Conservation (phyloP, 2,113 vertebrate species). For the Sylvia atricapilla region DNA sequence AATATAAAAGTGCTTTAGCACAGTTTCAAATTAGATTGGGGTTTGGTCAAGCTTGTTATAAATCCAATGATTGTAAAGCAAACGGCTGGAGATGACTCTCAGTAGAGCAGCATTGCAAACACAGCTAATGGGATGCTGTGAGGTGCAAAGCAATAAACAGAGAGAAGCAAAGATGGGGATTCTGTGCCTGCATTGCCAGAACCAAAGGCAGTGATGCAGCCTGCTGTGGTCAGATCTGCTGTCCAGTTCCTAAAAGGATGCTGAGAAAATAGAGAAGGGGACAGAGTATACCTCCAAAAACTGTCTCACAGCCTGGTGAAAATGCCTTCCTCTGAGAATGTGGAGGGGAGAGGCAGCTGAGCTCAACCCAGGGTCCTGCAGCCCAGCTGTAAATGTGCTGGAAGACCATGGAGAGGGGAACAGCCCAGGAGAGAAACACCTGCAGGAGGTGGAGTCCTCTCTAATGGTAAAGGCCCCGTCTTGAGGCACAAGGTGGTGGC, state of each 20-base stretch:
- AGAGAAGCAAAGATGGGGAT: background rate
- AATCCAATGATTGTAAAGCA: slow-evolving; percentile 42
- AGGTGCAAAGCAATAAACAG: background rate
- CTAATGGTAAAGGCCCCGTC: background rate
- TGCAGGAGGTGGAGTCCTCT: background rate
- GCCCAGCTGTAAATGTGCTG: background rate
- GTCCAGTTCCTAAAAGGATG: background rate
- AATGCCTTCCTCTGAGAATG: background rate
- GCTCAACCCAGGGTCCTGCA: background rate
- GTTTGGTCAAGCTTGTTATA: slow-evolving; percentile 64
- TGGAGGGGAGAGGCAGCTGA: background rate
- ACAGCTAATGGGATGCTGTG: background rate
- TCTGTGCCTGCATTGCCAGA: background rate
- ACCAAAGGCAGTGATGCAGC: background rate
- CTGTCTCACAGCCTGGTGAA: background rate
- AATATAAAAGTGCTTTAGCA: slow-evolving; percentile 59
- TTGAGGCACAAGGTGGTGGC: background rate
- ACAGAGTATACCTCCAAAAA: background rate
- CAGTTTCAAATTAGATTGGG: slow-evolving; percentile 63
- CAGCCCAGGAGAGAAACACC: background rate
- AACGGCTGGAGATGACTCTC: slow-evolving; percentile 33
- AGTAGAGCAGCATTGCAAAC: background rate
- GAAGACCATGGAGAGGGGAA: rapidly evolving
- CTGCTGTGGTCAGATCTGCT: background rate
- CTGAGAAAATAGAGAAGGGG: background rate